phyloP scores from a whole-genome alignment of 2,888 invertebrate species.

The Drosophila meridionalis region DNA sequence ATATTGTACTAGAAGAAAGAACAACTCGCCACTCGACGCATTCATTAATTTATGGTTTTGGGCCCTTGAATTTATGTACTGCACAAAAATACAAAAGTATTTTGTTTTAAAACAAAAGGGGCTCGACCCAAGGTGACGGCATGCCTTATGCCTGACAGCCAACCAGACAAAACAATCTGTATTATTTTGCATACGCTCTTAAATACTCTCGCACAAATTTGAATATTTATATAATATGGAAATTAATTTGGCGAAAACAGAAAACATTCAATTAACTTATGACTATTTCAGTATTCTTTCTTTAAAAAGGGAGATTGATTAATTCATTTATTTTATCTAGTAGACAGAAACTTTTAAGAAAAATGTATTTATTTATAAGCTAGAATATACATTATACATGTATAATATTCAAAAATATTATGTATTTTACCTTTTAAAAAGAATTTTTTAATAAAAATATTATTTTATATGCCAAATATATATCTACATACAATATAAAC shows the following conservation, averaged over 20 bases:
- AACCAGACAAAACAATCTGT: background rate
- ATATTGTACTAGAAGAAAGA: slow-evolving; percentile 18
- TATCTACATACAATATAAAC: no score
- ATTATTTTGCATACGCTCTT: background rate
- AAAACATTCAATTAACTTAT: background rate
- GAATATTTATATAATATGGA: background rate
- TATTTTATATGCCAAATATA: no score
- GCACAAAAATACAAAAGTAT: slow-evolving; percentile 59
- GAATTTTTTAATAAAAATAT: no score
- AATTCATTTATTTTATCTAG: background rate
- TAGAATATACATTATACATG: background rate
- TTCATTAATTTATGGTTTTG: slow-evolving; percentile 77
- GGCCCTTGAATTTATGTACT: slow-evolving; percentile 69
- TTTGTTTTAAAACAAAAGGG: slow-evolving; percentile 57
- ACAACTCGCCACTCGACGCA: slow-evolving; percentile 59
- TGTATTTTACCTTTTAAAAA: no score
- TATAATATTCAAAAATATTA: background rate
- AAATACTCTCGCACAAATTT: background rate
- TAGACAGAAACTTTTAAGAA: rapidly evolving
- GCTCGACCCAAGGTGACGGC: slow-evolving; percentile 50
- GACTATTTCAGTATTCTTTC: background rate
- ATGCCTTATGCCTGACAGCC: background rate
- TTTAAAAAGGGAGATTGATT: background rate
- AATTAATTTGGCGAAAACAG: background rate
- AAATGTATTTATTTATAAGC: background rate